Evolutionary conservation across 2,113 vertebrate genomes (phyloP).

Genomic region (Brachyhypopomus occidentalis): DNA sequence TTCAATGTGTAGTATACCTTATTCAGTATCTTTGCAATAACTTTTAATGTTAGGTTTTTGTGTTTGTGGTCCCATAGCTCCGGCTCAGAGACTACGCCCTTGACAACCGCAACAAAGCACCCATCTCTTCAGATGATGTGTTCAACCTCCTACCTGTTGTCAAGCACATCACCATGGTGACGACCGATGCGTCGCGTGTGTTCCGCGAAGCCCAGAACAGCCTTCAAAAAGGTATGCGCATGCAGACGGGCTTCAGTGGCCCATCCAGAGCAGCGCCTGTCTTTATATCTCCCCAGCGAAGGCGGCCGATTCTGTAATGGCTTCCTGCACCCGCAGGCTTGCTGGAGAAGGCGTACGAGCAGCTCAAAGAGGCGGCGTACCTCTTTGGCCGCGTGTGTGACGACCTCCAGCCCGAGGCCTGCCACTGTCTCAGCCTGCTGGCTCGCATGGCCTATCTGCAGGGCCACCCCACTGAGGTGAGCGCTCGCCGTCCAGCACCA

Average conservation of each 20-base stretch:
- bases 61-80: constrained; percentile 64
- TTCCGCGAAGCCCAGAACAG: constrained; percentile 66
- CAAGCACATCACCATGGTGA: constrained; percentile 73
- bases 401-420: constrained; percentile 76
- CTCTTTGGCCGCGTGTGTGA: constrained; percentile 77
- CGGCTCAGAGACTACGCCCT: constrained; percentile 77
- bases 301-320: background rate
- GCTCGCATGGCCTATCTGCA: constrained; percentile 75
- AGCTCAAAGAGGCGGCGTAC: constrained; percentile 75
- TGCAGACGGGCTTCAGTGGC: background rate
- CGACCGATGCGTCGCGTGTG: constrained; percentile 67
- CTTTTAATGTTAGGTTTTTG: constrained; percentile 11
- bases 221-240: constrained; percentile 74
- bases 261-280: background rate
- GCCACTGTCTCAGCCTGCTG: constrained; percentile 72
- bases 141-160: constrained; percentile 80
- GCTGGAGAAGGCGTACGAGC: constrained; percentile 74
- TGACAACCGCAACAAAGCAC: constrained; percentile 77
- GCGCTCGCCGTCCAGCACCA: background rate
- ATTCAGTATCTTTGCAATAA: background rate
- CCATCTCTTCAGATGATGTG: constrained; percentile 79
- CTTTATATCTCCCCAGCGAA: background rate
- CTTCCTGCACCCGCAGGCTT: constrained; percentile 63
- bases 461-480: constrained; percentile 71
- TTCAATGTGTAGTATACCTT: background rate